phyloP scores from a whole-genome alignment of 2,113 vertebrate species.

The Nyctibius bracteatus region DNA sequence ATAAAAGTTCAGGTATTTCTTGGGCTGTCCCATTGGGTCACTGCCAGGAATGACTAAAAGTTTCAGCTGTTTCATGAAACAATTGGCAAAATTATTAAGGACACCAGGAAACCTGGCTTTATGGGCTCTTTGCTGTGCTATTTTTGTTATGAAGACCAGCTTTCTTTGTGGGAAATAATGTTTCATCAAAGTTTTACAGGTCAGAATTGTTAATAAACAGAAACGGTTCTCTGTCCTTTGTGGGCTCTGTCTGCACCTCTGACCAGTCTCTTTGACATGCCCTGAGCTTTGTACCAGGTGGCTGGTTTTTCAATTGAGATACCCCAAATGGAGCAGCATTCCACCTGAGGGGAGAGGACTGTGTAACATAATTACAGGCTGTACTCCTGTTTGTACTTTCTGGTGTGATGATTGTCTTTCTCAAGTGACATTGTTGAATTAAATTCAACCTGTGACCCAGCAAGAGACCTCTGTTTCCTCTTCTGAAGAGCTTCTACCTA shows the following conservation, averaged over 20 bases:
- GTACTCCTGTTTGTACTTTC: not conserved
- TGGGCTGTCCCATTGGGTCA: not conserved
- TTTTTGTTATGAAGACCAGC: not conserved
- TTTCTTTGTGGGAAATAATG: not conserved
- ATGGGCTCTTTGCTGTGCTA: not conserved
- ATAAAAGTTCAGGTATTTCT: not conserved
- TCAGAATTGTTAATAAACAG: not conserved
- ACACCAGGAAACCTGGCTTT: not conserved
- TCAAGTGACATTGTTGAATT: not conserved
- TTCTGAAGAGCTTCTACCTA: not conserved
- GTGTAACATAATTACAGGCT: rapidly evolving
- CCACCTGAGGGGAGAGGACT: not conserved
- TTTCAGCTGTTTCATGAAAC: not conserved
- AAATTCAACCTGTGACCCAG: not conserved
- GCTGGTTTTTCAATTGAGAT: not conserved
- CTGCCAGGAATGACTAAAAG: not conserved
- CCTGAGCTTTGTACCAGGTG: not conserved
- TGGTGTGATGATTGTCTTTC: not conserved
- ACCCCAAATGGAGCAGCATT: not conserved
- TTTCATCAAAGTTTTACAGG: not conserved
- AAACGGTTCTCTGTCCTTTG: not conserved
- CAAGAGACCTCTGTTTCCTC: not conserved
- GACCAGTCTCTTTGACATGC: not conserved
- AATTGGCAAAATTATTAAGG: not conserved
- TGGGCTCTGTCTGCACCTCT: not conserved